These are phyloP conservation scores for Copidosoma aretas DNA, from an alignment of 2,888 invertebrate species.

Conservation along the genomic window DNA sequence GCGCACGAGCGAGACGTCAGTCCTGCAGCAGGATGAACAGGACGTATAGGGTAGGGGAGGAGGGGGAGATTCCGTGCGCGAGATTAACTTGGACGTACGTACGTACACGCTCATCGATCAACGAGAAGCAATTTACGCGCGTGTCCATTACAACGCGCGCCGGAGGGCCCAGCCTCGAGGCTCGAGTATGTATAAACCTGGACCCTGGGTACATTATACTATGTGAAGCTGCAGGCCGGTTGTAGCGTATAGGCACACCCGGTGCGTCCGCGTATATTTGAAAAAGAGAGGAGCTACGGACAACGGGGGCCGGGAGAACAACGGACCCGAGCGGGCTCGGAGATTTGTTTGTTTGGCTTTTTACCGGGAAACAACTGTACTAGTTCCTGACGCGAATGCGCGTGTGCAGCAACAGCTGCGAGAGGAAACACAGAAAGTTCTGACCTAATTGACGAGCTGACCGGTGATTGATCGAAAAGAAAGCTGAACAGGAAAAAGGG, in stretches of 20 bases:
- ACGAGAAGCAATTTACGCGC: constrained; percentile 37
- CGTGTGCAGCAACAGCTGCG: no score
- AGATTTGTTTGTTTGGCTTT: no score
- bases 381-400: no score
- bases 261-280: not conserved
- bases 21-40: no score
- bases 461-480: constrained; percentile 21
- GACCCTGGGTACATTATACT: no score
- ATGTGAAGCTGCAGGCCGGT: not conserved
- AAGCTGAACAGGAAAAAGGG: no score
- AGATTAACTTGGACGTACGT: constrained; percentile 33
- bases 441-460: constrained; percentile 32
- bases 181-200: no score
- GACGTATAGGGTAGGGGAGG: not conserved
- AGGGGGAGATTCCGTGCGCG: constrained; percentile 9
- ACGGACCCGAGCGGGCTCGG: no score
- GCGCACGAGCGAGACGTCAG: not conserved
- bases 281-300: no score
- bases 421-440: no score
- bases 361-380: no score
- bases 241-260: not conserved
- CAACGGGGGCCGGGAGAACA: no score
- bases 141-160: constrained; percentile 31
- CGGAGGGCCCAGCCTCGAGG: not conserved
- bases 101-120: constrained; percentile 34